Conservation (phyloP, 2,113 vertebrate species). For the Apus apus region DNA sequence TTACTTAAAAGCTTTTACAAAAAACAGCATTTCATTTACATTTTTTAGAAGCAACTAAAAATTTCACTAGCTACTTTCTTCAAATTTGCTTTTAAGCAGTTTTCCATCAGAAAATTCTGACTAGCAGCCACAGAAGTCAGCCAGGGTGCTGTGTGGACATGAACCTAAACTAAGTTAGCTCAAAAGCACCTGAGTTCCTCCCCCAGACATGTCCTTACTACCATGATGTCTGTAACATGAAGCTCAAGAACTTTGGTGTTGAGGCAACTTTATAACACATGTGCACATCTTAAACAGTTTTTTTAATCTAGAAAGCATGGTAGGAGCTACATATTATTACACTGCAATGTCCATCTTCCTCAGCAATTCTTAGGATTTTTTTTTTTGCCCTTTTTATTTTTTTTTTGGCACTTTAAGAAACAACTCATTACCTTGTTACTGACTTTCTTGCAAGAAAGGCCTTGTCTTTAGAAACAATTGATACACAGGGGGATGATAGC, state of each 20-base stretch:
- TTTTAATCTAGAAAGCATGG: neutral
- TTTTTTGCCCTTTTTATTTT: neutral
- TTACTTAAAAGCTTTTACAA: conserved; percentile 9
- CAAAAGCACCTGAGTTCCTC: neutral
- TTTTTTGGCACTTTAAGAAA: neutral
- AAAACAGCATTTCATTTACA: neutral
- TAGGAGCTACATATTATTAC: neutral
- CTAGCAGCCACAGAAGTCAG: neutral
- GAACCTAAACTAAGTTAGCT: neutral
- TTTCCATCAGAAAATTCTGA: neutral
- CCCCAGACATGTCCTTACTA: neutral
- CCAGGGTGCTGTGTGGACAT: neutral
- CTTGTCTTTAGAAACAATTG: neutral
- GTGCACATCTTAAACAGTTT: neutral
- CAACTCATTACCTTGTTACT: neutral
- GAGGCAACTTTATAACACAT: neutral
- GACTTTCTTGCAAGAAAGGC: neutral
- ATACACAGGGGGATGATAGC: neutral
- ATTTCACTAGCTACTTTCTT: neutral
- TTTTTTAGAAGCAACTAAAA: neutral
- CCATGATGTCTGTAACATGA: neutral
- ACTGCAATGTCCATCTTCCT: neutral
- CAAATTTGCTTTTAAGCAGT: neutral
- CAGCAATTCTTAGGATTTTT: neutral
- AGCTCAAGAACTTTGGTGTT: neutral